Base-by-base conservation (phyloP, 1,140 invertebrate genomes). In the Amphibalanus amphitrite region DNA sequence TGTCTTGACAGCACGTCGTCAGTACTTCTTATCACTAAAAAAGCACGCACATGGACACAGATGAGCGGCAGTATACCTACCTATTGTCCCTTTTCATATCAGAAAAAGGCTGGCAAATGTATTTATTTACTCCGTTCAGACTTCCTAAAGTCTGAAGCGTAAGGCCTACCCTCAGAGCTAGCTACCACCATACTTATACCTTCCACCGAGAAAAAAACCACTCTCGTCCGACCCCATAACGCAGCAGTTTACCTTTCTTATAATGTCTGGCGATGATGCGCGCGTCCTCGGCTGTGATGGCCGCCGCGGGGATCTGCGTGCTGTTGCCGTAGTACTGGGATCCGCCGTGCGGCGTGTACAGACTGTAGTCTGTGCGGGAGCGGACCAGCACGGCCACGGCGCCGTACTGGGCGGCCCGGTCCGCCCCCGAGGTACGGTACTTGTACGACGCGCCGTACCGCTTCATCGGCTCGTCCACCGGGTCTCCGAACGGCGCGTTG, bases 211-310 rank as follows among this genome's bases (percentile, higher is more conserved):
- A n/a, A n/a, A n/a, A n/a, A n/a, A n/a, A n/a, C n/a, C n/a, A n/a
- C n/a, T n/a, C n/a, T n/a, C n/a, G n/a, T n/a, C n/a, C n/a, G n/a
- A n/a, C n/a, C n/a, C n/a, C n/a, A n/a, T n/a, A n/a, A n/a, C n/a
- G n/a, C n/a, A n/a, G n/a, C n/a, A n/a, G n/a, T n/a, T 20, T 23
- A 59, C 47, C 47, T 59, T 59, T 59, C 47, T 59, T 59, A 20
- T 20, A 59, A 23, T 59, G 47, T 23, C 47, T 59, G 13, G 47
- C 47, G 13, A 59, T 59, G 47, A 59, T 59, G 47, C 20, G 10
- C 8, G 91, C 89, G 82, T 93, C 90, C 82, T 92, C 91, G 15
- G 87, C 78, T 0, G 90, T 88, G 47, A 94, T 89, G 73, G 86
- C 88, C 40, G 89, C 90, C 17, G 85, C 85, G 20, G 91, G 91